Conservation (phyloP, 1,140 invertebrate species). For the Nixonia krombeini region DNA sequence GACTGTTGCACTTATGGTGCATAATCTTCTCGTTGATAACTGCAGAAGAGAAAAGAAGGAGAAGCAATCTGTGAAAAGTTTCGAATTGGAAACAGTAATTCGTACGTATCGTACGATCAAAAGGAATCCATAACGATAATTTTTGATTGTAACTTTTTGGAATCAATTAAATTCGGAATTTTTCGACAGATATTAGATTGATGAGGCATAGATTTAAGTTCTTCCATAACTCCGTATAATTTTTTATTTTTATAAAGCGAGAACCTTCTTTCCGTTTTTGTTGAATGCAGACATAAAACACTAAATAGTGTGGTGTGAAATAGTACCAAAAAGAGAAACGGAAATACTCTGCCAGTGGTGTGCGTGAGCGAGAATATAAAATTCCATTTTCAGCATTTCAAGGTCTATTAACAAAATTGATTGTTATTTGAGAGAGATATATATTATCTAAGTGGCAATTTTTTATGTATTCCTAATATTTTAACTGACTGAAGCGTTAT, state of each 20-base stretch:
- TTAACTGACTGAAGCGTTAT: slow-evolving; percentile 51
- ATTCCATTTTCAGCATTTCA: slow-evolving; percentile 60
- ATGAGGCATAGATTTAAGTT: slow-evolving; percentile 3
- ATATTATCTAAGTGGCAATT: slow-evolving; percentile 45
- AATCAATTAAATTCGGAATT: slow-evolving; percentile 4
- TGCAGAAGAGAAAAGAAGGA: slow-evolving; percentile 11
- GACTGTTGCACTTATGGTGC: slow-evolving; percentile 29
- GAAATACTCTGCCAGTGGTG: not conserved
- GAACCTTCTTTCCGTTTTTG: slow-evolving; percentile 7
- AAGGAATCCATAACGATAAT: slow-evolving; percentile 49
- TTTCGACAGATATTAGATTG: slow-evolving; percentile 5
- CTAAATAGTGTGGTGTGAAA: not conserved
- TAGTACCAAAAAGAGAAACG: slow-evolving; percentile 5
- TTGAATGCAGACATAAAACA: not conserved
- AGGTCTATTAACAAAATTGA: slow-evolving; percentile 37
- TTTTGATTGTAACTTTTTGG: not conserved
- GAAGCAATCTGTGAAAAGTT: slow-evolving; percentile 14
- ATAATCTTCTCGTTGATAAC: slow-evolving; percentile 3
- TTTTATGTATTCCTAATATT: slow-evolving; percentile 47
- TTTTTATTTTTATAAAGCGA: slow-evolving; percentile 55
- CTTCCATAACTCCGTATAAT: slow-evolving; percentile 21
- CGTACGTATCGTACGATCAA: slow-evolving; percentile 40
- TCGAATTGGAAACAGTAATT: slow-evolving; percentile 15
- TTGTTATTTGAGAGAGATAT: slow-evolving; percentile 55
- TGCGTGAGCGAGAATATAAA: slow-evolving; percentile 18